Base-by-base conservation (phyloP, 2,888 invertebrate species). In the Cryptocheilus praepositus region DNA sequence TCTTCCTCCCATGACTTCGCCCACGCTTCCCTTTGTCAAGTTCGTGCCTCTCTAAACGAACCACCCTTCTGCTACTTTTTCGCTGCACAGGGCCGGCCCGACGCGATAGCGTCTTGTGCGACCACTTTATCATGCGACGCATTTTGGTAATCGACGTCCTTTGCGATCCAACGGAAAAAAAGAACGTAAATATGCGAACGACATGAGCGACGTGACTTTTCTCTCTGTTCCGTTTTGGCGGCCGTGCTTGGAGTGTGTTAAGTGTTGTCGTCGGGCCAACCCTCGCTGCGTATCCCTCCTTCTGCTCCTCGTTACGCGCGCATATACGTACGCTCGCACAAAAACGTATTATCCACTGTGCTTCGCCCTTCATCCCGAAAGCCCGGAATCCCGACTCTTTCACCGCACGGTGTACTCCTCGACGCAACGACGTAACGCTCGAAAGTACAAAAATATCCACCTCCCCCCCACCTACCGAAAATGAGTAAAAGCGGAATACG, bases 361-460 rank as follows among this genome's bases (percentile, higher is more conserved):
- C 36, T 36, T 36, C 8, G 11, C 36, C 36, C 36, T 36, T 36
- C 11, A 36, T 36, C 36, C 36, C 36, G 36, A 36, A 36, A 36
- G 7, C 8, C 36, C 36, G 11, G 36, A 36, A 36, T 36, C 7
- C 36, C 4, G 11, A 1, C 36, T 11, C 36, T 2, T 36, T 36
- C 36, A 36, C 36, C 36, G 1, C 64, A 67, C 43, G 53, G 22
- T 64, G 70, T n/a, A 18, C 67, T 71, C 21, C 56, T 43, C 58
- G 61, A 51, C 56, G 57, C 64, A 56, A 64, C 58, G 43, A 36
- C 57, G 60, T 44, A 19, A 61, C 58, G 46, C 18, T 45, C 51
- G 49, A 36, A 36, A 36, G 49, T 49, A n/a, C 49, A 16, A 49
- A 49, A 49, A n/a, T n/a, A 36, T 53, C 25, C 18, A 3, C 28